phyloP scores from a whole-genome alignment of 1,140 invertebrate genomes.

The Phenacoccus solenopsis region DNA sequence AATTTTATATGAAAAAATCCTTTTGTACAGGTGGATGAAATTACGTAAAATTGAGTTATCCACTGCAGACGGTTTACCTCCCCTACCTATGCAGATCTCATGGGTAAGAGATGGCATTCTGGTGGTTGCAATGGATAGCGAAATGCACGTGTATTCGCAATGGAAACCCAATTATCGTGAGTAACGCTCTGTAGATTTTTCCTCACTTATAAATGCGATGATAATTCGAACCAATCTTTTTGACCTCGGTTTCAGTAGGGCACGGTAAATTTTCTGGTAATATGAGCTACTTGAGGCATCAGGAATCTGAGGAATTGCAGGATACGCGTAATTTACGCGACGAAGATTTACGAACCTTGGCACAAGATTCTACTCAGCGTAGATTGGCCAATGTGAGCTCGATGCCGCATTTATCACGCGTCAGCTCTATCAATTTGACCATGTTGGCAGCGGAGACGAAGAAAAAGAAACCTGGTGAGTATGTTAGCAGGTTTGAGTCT shows the following conservation, averaged over 20 bases:
- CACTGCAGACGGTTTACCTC: conserved; percentile 89
- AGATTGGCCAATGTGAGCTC: conserved; percentile 56
- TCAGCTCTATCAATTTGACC: conserved; percentile 68
- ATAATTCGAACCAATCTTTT: too few relatives aligned
- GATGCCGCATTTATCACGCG: conserved; percentile 63
- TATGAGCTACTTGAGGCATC: conserved; percentile 26
- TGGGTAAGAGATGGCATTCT: conserved; percentile 97
- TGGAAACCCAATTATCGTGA: conserved; percentile 63
- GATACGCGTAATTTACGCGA: conserved; percentile 65
- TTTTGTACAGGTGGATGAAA: conserved; percentile 73
- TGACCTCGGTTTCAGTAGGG: too few relatives aligned
- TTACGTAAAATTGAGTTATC: conserved; percentile 77
- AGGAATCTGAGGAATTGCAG: conserved; percentile 47
- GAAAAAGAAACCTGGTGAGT: conserved; percentile 36
- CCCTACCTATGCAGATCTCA: conserved; percentile 93
- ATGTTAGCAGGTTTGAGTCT: too few relatives aligned
- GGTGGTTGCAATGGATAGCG: conserved; percentile 97
- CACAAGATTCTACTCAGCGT: conserved; percentile 50
- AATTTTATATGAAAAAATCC: too few relatives aligned
- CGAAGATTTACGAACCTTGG: conserved; percentile 59
- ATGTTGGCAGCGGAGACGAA: conserved; percentile 55
- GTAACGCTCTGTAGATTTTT: conserved; percentile 21
- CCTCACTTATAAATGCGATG: too few relatives aligned
- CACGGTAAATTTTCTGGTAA: not conserved
- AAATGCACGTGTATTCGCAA: conserved; percentile 98